Base-by-base conservation (phyloP, 2,113 vertebrate genomes). In the Microcebus ravelobensis region DNA sequence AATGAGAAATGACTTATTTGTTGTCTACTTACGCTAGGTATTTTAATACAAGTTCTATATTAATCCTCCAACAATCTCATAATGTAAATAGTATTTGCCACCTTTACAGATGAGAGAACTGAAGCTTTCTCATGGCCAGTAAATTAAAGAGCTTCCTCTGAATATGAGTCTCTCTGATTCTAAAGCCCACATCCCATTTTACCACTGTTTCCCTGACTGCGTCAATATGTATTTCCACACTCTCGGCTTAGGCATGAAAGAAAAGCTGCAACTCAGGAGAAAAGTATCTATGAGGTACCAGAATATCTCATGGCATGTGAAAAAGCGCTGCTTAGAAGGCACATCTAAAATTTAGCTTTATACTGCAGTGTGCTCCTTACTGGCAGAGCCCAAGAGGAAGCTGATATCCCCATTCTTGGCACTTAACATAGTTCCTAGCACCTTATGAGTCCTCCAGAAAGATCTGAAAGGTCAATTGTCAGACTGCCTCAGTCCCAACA, bases 341-440 rank as follows among this genome's bases (percentile, higher is more conserved):
- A 61, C 1, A 34, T 34, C 45, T 6, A 7, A 52, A 61, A 57
- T 15, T 14, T 2, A n/a, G 63, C 5, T 5, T 0, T 5, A 52
- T 2, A 3, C 63, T 52, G 17, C 11, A 2, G 27, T 2, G 48
- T 0, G 8, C 8, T 50, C 31, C 45, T 25, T 6, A 2, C 20
- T 2, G 15, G 61, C 31, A 13, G 52, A 45, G 50, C 3, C 25
- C 10, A 4, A 65, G 39, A 27, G 27, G 6, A 3, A 3, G 11
- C 27, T 39, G 27, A 39, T 13, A 21, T 4, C 29, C 63, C n/a
- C 15, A 2, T 13, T 55, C 50, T 20, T 18, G 39, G 63, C 0
- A 6, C 15, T 4, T 27, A 10, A 21, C 27, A 27, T 3, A 1
- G 21, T 0, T 2, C 31, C 23, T 0, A 15, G 45, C 14, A 14